Percentiles rank a stretch among this genome's conserved stretches.
Conservation (phyloP, 2,888 invertebrate genomes). For the Folsomia manolachei region DNA sequence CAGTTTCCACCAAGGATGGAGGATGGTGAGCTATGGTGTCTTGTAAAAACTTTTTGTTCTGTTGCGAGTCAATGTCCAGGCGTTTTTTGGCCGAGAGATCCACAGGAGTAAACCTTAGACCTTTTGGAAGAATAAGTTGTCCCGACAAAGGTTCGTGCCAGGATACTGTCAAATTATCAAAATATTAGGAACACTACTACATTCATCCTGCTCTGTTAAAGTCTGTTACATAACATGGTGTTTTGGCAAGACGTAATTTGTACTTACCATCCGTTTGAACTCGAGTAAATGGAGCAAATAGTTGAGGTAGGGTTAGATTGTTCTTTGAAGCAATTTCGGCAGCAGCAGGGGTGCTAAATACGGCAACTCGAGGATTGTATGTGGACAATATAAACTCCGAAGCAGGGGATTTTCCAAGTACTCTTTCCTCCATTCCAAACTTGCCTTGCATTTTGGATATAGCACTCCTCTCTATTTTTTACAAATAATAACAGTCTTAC, state of each 20-base stretch:
- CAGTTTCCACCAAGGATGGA: background rate
- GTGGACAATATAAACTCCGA: conserved; percentile 53
- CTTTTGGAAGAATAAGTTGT: conserved; percentile 35
- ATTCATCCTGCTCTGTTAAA: background rate
- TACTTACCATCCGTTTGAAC: conserved; percentile 69
- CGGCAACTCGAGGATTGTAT: conserved; percentile 85
- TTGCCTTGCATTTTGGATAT: background rate
- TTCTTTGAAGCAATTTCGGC: conserved; percentile 83
- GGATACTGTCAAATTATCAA: conserved; percentile 52
- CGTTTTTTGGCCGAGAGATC: conserved; percentile 51
- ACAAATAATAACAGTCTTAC: background rate
- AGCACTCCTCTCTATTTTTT: background rate
- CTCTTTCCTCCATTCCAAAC: background rate
- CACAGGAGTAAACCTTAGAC: conserved; percentile 36
- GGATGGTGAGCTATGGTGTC: conserved; percentile 27
- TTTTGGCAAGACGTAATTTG: no score
- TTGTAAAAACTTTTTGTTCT: conserved; percentile 35
- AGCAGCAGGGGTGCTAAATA: conserved; percentile 76
- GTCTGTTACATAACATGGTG: no score
- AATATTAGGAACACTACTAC: conserved; percentile 5
- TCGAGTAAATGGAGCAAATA: conserved; percentile 84
- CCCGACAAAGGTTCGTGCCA: conserved; percentile 56
- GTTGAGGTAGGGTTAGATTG: conserved; percentile 82
- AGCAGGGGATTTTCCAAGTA: no score
- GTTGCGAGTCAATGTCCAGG: conserved; percentile 36